Evolutionary conservation across 1,140 invertebrate genomes (phyloP).

Genomic region (Megathymus violae): DNA sequence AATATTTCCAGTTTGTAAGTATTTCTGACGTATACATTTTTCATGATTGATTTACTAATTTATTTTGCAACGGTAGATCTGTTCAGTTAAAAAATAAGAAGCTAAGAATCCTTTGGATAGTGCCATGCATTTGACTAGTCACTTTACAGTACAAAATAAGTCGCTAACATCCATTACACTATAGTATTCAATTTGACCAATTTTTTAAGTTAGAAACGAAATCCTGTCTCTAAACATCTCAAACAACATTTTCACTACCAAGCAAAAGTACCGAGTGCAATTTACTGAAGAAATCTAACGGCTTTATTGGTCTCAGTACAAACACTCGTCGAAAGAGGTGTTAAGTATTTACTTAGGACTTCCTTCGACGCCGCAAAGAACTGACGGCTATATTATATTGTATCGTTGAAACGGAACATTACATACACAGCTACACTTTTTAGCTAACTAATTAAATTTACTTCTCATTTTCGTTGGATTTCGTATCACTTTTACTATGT

Average conservation of each 20-base stretch:
- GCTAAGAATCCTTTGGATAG: background rate
- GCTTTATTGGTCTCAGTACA: slow-evolving; percentile 57
- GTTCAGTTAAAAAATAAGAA: background rate
- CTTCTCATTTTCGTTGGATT: background rate
- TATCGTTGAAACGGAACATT: too few relatives aligned
- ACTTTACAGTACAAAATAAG: background rate
- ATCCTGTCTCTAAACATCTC: slow-evolving; percentile 1
- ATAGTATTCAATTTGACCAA: background rate
- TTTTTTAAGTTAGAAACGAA: background rate
- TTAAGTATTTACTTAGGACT: slow-evolving; percentile 65
- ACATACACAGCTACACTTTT: background rate
- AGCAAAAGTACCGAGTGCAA: slow-evolving; percentile 40
- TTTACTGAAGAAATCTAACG: slow-evolving; percentile 45
- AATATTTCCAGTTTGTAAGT: too few relatives aligned
- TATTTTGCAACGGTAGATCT: background rate
- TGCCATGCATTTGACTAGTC: background rate
- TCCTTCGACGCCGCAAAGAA: slow-evolving; percentile 47
- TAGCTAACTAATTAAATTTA: background rate
- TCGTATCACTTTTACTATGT: too few relatives aligned
- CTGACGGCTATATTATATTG: slow-evolving; percentile 64
- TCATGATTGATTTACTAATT: background rate
- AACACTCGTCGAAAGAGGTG: slow-evolving; percentile 59
- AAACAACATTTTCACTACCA: slow-evolving; percentile 23
- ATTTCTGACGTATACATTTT: too few relatives aligned
- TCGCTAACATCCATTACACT: too few relatives aligned